Conservation (phyloP, 2,113 vertebrate genomes). For the Ornithorhynchus anatinus region DNA sequence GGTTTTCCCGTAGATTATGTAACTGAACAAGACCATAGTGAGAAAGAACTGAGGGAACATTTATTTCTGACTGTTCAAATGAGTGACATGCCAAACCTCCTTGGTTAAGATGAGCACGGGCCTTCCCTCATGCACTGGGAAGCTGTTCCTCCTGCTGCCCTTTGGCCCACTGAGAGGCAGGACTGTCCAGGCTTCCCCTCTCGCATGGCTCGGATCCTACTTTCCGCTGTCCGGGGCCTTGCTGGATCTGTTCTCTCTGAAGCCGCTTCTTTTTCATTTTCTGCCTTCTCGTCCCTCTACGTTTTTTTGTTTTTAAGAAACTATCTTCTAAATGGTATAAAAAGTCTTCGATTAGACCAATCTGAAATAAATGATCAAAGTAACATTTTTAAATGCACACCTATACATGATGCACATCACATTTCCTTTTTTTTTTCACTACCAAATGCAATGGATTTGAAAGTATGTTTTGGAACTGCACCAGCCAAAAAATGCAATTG, state of each 20-base stretch:
- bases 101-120: constrained; percentile 32
- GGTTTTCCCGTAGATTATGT: constrained; percentile 19
- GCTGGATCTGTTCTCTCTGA: constrained; percentile 38
- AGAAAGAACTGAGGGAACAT: constrained; percentile 50
- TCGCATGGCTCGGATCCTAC: background rate
- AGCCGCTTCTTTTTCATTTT: constrained; percentile 57
- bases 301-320: constrained; percentile 69
- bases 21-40: constrained; percentile 52
- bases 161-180: background rate
- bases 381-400: background rate
- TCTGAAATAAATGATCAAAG: constrained; percentile 55
- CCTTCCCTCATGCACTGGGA: constrained; percentile 25
- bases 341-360: constrained; percentile 72
- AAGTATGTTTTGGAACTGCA: too few species aligned
- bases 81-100: constrained; percentile 44
- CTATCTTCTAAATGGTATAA: constrained; percentile 68
- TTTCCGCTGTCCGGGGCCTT: constrained; percentile 23
- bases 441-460: too few species aligned
- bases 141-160: constrained; percentile 12
- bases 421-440: too few species aligned
- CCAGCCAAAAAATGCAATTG: background rate
- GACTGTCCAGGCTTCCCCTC: background rate
- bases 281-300: constrained; percentile 51
- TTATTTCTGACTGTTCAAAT: constrained; percentile 67
- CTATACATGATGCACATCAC: too few species aligned